Evolutionary conservation across 2,888 invertebrate species (phyloP).

Genomic region (Gortyna flavago): DNA sequence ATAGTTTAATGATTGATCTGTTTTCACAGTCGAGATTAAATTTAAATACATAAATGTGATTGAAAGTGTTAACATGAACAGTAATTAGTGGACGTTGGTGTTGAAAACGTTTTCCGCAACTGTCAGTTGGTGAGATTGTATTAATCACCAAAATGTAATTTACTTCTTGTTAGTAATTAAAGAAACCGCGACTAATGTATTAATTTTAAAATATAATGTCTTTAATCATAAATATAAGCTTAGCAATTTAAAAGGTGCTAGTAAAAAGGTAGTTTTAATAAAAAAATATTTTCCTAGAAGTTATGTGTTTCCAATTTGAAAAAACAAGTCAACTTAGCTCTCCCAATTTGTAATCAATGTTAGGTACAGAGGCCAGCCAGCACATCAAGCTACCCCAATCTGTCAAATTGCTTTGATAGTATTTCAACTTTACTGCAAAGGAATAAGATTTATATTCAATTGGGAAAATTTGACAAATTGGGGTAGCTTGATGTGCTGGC

Average conservation of each 20-base stretch:
- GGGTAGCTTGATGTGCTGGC: too few relatives aligned
- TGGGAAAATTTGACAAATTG: too few relatives aligned
- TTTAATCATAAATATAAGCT: neutral
- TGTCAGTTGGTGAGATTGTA: constrained; percentile 19
- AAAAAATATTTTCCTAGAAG: neutral
- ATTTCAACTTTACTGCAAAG: too few relatives aligned
- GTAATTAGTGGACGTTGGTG: constrained; percentile 34
- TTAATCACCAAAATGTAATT: constrained; percentile 27
- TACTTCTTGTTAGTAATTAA: neutral
- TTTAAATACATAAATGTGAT: constrained; percentile 35
- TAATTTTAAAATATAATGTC: neutral
- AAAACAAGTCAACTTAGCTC: neutral
- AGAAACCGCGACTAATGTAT: neutral
- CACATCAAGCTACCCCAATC: too few relatives aligned
- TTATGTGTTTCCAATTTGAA: neutral
- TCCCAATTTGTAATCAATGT: constrained; percentile 38
- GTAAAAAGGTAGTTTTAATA: neutral
- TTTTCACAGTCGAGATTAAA: constrained; percentile 16
- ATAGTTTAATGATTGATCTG: constrained; percentile 25
- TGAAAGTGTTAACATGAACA: constrained; percentile 28
- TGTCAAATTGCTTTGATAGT: too few relatives aligned
- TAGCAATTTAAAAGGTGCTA: too few relatives aligned
- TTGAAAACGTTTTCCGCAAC: constrained; percentile 32
- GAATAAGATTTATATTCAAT: too few relatives aligned
- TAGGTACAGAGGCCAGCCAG: too few relatives aligned